These are phyloP conservation scores for Oncorhynchus mykiss DNA, from an alignment of 2,113 vertebrate species.

Conservation along the genomic window DNA sequence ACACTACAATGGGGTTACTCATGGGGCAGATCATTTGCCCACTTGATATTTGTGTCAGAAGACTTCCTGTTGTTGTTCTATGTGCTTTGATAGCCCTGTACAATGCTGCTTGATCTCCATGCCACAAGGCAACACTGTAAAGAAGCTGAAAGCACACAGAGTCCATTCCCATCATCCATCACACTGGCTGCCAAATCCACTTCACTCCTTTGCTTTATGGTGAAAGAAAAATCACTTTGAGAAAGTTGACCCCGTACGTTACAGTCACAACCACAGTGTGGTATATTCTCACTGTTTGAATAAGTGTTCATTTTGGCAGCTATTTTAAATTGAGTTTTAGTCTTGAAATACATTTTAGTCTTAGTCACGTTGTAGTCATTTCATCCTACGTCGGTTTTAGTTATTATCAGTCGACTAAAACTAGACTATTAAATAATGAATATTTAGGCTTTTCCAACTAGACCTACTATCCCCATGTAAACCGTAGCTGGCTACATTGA, in stretches of 20 bases:
- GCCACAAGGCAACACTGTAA: constrained; percentile 99
- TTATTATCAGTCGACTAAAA: too few relatives aligned
- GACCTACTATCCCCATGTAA: too few relatives aligned
- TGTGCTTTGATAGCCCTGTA: constrained; percentile 99
- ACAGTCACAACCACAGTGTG: neutral
- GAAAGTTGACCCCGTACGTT: neutral
- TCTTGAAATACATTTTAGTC: too few relatives aligned
- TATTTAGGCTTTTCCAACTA: too few relatives aligned
- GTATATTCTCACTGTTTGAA: too few relatives aligned
- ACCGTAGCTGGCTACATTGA: too few relatives aligned
- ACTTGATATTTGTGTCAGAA: neutral
- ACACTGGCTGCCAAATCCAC: neutral
- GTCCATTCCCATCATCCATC: neutral
- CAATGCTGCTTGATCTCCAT: constrained; percentile 99
- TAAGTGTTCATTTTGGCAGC: too few relatives aligned
- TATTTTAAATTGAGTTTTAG: too few relatives aligned
- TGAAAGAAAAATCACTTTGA: neutral
- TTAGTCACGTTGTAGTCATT: too few relatives aligned
- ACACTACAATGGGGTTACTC: neutral
- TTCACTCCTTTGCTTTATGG: neutral
- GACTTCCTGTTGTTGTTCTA: constrained; percentile 75
- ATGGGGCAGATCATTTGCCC: neutral
- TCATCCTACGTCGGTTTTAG: too few relatives aligned
- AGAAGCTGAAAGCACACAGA: constrained; percentile 93
- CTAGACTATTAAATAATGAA: too few relatives aligned